Conservation (phyloP, 2,113 vertebrate species). For the Vulpes ferrilata region DNA sequence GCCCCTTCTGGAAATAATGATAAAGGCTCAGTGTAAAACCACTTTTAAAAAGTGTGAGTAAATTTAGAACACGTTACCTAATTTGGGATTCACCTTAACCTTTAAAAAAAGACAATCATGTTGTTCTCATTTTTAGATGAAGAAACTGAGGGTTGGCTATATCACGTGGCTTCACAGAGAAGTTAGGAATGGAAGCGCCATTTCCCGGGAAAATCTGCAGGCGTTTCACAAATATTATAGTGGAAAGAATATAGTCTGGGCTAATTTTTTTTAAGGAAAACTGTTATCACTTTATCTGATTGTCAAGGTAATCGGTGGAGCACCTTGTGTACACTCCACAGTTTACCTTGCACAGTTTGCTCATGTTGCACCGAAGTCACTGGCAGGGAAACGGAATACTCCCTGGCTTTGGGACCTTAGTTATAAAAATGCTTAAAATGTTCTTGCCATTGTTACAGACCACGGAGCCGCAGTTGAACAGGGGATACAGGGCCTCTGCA, state of each 20-base stretch:
- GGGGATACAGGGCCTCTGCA: not conserved
- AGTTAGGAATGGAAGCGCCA: not conserved
- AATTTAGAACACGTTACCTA: not conserved
- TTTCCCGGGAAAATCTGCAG: not conserved
- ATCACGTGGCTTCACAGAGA: not conserved
- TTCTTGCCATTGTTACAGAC: not conserved
- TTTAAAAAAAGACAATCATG: not conserved
- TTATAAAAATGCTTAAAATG: not conserved
- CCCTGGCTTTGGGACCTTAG: not conserved
- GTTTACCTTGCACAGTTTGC: not conserved
- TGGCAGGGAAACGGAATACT: not conserved
- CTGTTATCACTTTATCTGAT: not conserved
- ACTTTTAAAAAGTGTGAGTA: not conserved
- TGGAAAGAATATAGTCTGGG: not conserved
- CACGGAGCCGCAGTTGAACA: not conserved
- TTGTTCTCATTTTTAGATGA: not conserved
- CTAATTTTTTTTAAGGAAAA: not conserved
- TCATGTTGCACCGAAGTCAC: not conserved
- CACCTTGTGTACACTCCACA: not conserved
- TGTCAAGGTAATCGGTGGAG: not conserved
- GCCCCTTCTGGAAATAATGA: not conserved
- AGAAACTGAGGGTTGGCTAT: not conserved
- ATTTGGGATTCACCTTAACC: not conserved
- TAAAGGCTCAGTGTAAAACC: not conserved
- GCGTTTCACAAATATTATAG: not conserved